Conservation (phyloP, 2,797 vertebrate species). For the Staurois parvus region DNA sequence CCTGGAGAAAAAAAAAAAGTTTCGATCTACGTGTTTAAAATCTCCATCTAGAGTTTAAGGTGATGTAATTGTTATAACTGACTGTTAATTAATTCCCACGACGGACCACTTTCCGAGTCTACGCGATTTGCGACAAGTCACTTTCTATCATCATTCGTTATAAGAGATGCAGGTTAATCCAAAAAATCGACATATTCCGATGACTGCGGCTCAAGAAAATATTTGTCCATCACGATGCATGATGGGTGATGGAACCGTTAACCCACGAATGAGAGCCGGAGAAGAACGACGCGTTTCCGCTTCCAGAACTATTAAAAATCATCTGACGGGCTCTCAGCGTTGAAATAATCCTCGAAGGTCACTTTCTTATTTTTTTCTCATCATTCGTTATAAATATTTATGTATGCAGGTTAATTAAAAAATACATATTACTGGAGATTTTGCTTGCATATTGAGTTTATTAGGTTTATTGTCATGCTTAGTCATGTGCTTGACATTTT, state of each 20-base stretch:
- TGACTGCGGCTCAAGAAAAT: conserved; percentile 69
- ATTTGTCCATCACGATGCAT: conserved; percentile 18
- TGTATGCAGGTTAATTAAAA: conserved; percentile 53
- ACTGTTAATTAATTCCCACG: conserved; percentile 95
- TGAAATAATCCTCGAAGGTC: conserved; percentile 28
- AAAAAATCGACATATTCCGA: conserved; percentile 75
- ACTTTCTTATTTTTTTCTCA: conserved; percentile 17
- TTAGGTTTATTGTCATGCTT: conserved; percentile 49
- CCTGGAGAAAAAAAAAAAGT: too few relatives aligned
- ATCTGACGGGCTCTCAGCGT: neutral
- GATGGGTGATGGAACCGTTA: conserved; percentile 32
- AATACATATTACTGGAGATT: conserved; percentile 50
- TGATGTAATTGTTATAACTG: conserved; percentile 91
- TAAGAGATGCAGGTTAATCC: too few relatives aligned
- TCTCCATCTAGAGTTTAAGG: conserved; percentile 84
- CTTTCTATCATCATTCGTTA: too few relatives aligned
- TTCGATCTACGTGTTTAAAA: conserved; percentile 66
- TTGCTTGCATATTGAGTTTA: conserved; percentile 54
- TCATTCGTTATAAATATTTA: conserved; percentile 55
- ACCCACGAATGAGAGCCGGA: conserved; percentile 10
- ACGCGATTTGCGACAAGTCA: conserved; percentile 82
- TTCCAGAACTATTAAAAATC: neutral
- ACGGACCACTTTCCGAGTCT: conserved; percentile 84
- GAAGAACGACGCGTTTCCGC: neutral
- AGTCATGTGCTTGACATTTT: conserved; percentile 52